Evolutionary conservation across 2,113 vertebrate genomes (phyloP).

Genomic region (Trogon surrucura): DNA sequence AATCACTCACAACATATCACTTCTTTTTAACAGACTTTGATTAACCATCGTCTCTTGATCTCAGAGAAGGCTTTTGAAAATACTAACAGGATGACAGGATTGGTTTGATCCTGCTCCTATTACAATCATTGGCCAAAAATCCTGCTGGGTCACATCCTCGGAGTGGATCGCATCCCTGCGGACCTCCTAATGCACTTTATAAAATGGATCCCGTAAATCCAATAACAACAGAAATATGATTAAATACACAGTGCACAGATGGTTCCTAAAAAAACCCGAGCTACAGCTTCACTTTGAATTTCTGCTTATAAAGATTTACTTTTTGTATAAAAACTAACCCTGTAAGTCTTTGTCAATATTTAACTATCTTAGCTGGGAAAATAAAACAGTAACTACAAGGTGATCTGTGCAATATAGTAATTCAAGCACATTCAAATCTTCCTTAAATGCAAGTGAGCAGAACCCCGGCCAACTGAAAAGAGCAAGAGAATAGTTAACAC

Average conservation of each 20-base stretch:
- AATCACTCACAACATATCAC: not conserved
- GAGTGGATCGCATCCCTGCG: not conserved
- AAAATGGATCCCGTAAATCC: conserved; percentile 8
- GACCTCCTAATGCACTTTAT: conserved; percentile 26
- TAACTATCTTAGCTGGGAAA: conserved; percentile 28
- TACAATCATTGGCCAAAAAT: not conserved
- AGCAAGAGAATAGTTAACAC: not conserved
- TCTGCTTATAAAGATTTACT: conserved; percentile 36
- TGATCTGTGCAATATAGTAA: not conserved
- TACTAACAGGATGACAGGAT: not conserved
- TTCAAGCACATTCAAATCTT: conserved; percentile 4
- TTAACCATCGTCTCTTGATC: not conserved
- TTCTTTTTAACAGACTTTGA: not conserved
- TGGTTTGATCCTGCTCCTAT: not conserved
- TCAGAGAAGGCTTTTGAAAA: not conserved
- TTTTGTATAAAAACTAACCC: not conserved
- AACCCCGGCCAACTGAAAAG: not conserved
- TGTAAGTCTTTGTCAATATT: not conserved
- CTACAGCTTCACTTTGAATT: conserved; percentile 13
- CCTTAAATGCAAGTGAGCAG: not conserved
- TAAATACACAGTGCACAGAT: not conserved
- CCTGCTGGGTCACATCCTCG: conserved; percentile 3
- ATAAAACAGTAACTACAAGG: not conserved
- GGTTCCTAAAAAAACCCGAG: not conserved
- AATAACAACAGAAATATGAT: conserved; percentile 5